Evolutionary conservation across 2,888 invertebrate genomes (phyloP).

Genomic region (Pollenia amentaria): DNA sequence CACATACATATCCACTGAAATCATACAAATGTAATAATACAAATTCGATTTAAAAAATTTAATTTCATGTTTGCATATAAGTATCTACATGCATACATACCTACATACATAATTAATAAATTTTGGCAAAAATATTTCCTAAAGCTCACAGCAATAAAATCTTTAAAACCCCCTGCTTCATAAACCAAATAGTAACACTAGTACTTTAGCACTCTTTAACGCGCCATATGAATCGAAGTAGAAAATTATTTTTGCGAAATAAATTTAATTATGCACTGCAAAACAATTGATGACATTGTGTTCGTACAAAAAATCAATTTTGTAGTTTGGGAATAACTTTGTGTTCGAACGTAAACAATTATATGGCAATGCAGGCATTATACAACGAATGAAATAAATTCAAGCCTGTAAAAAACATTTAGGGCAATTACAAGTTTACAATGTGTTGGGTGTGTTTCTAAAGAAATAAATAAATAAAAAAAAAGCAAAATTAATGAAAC

Average conservation of each 20-base stretch:
- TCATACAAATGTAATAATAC: too few species aligned
- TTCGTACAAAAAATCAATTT: not conserved
- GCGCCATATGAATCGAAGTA: not conserved
- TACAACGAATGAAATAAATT: conserved; percentile 27
- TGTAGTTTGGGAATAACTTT: not conserved
- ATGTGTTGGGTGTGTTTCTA: conserved; percentile 15
- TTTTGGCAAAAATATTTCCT: too few species aligned
- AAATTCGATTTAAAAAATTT: too few species aligned
- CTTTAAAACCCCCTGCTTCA: too few species aligned
- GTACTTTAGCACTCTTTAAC: not conserved
- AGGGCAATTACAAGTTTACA: conserved; percentile 49
- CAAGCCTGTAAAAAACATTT: conserved; percentile 25
- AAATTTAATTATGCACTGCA: conserved; percentile 43
- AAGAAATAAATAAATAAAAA: not conserved
- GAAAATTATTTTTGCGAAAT: not conserved
- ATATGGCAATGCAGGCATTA: not conserved
- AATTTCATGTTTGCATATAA: too few species aligned
- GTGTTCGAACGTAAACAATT: not conserved
- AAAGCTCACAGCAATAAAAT: too few species aligned
- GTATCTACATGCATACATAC: not conserved
- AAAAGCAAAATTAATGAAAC: too few species aligned
- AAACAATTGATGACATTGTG: conserved; percentile 7
- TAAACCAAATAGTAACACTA: not conserved
- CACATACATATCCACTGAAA: too few species aligned
- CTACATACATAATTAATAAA: not conserved